These are phyloP conservation scores for Volucella inanis DNA, from an alignment of 2,888 invertebrate genomes.

Conservation along the genomic window DNA sequence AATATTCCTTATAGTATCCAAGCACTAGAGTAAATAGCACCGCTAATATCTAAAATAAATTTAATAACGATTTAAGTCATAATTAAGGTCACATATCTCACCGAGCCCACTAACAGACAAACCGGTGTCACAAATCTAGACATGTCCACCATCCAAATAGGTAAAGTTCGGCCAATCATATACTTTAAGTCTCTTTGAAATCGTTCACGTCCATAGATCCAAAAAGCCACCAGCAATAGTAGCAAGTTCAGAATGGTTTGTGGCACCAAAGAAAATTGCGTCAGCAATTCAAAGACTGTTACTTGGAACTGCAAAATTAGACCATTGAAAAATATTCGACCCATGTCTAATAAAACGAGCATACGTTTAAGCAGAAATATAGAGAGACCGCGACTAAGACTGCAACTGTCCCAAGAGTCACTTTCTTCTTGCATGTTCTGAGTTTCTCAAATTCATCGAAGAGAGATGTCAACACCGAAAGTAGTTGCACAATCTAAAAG, in stretches of 20 bases:
- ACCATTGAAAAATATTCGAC: background rate
- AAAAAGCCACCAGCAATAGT: constrained; percentile 63
- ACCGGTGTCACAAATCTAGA: constrained; percentile 89
- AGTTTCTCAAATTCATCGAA: constrained; percentile 80
- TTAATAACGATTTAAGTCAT: background rate
- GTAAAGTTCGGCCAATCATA: constrained; percentile 51
- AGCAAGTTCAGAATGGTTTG: constrained; percentile 89
- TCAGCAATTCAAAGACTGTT: constrained; percentile 73
- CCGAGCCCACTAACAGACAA: constrained; percentile 83
- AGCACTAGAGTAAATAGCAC: background rate
- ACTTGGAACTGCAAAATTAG: constrained; percentile 77
- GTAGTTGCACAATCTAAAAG: constrained; percentile 79
- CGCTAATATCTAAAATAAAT: background rate
- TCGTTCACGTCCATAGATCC: constrained; percentile 69
- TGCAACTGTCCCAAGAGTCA: background rate
- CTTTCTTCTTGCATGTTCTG: constrained; percentile 74
- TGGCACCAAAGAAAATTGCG: constrained; percentile 81
- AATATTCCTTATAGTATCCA: background rate
- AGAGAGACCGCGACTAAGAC: constrained; percentile 24
- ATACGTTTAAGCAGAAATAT: constrained; percentile 56
- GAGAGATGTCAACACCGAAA: constrained; percentile 78
- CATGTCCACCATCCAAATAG: constrained; percentile 64
- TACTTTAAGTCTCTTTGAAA: constrained; percentile 70
- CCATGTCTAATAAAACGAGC: background rate
- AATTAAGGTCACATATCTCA: constrained; percentile 9